phyloP scores from a whole-genome alignment of 2,113 vertebrate genomes.

The Phylloscopus trochilus region DNA sequence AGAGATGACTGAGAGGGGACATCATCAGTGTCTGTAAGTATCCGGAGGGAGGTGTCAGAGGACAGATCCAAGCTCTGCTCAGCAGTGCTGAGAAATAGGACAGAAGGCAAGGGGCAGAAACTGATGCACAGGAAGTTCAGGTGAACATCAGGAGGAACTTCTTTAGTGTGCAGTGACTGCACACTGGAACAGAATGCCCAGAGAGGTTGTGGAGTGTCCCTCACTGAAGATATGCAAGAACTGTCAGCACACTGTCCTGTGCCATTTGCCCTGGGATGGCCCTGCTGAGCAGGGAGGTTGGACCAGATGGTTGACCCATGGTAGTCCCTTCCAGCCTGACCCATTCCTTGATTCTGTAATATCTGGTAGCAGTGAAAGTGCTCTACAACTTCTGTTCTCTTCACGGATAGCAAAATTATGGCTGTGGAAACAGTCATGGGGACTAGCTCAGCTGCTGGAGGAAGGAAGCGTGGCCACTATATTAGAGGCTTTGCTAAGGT shows the following conservation, averaged over 20 bases:
- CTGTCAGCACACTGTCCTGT: background rate
- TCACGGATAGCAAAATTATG: background rate
- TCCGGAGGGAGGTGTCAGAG: background rate
- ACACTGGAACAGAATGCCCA: background rate
- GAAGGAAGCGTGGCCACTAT: background rate
- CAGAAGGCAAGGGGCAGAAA: rapidly evolving
- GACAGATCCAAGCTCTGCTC: background rate
- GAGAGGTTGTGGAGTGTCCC: background rate
- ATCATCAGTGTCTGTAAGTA: background rate
- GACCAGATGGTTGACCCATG: background rate
- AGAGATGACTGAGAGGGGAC: background rate
- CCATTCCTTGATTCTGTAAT: background rate
- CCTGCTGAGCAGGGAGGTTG: background rate
- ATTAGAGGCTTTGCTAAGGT: background rate
- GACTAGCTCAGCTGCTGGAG: background rate
- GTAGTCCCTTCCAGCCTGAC: background rate
- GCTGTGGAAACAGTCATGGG: background rate
- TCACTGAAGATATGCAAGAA: background rate
- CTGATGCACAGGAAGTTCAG: background rate
- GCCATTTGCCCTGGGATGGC: background rate
- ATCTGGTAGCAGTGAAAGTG: background rate
- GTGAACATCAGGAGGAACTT: background rate
- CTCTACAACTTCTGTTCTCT: background rate
- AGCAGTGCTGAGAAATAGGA: background rate
- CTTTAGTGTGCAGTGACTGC: background rate